phyloP scores from a whole-genome alignment of 2,888 invertebrate species.

The Melinopterus prodromus region DNA sequence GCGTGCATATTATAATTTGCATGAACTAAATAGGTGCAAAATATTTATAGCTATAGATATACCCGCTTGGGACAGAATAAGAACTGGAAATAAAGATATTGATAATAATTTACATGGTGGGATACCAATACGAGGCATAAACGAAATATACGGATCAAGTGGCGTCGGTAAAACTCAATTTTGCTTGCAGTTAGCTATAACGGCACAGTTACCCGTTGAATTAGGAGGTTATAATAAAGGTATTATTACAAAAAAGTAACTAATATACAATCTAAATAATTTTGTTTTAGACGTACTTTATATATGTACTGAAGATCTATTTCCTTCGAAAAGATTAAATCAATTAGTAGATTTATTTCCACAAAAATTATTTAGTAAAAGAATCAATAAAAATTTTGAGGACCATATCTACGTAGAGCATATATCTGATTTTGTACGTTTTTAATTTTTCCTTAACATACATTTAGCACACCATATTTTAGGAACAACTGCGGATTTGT shows the following conservation, averaged over 20 bases:
- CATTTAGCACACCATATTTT: conserved; percentile 41
- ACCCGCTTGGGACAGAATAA: conserved; percentile 51
- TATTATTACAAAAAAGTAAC: conserved; percentile 40
- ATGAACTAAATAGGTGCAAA: conserved; percentile 45
- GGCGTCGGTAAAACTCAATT: conserved; percentile 85
- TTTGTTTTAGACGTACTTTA: conserved; percentile 65
- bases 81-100: conserved; percentile 67
- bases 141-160: conserved; percentile 83
- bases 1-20: conserved; percentile 46
- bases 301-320: conserved; percentile 80
- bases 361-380: conserved; percentile 51
- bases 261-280: no score
- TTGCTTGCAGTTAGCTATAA: conserved; percentile 74
- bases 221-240: conserved; percentile 66
- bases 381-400: conserved; percentile 57
- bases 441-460: conserved; percentile 47
- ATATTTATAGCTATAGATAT: conserved; percentile 45
- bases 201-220: conserved; percentile 66
- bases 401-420: conserved; percentile 75
- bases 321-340: conserved; percentile 74
- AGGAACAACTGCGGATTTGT: conserved; percentile 67
- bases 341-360: conserved; percentile 62
- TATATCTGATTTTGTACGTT: conserved; percentile 65
- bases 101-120: conserved; percentile 74
- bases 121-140: conserved; percentile 71